These are phyloP conservation scores for Apodemus agrarius DNA, from an alignment of 2,797 vertebrate species.

Conservation along the genomic window DNA sequence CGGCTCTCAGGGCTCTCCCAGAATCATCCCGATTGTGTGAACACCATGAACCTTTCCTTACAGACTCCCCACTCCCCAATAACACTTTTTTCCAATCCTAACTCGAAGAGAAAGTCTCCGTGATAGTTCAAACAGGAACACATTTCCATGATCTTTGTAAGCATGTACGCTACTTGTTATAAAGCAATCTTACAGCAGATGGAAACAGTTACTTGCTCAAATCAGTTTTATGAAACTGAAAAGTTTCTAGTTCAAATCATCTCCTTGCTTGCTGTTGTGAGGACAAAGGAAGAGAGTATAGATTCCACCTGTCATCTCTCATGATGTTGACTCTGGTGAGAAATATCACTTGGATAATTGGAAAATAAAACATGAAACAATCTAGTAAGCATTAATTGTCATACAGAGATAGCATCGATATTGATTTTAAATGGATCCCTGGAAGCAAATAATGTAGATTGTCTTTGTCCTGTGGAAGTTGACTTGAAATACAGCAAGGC, in stretches of 20 bases:
- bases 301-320: background rate
- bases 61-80: background rate
- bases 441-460: background rate
- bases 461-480: background rate
- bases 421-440: background rate
- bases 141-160: conserved; percentile 16
- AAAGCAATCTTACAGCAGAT: conserved; percentile 17
- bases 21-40: background rate
- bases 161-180: background rate
- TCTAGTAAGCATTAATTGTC: background rate
- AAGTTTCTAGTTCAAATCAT: conserved; percentile 12
- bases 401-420: background rate
- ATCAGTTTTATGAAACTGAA: conserved; percentile 24
- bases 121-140: background rate
- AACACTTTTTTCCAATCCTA: background rate
- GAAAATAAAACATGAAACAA: conserved; percentile 18
- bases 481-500: background rate
- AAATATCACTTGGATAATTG: background rate
- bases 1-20: background rate
- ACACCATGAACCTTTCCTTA: background rate
- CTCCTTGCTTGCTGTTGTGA: background rate
- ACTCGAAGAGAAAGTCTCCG: conserved; percentile 10
- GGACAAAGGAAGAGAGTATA: background rate
- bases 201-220: background rate
- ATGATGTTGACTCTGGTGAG: background rate